These are phyloP conservation scores for Chlamydotis undulata DNA, from an alignment of 2,113 vertebrate genomes.

Conservation along the genomic window DNA sequence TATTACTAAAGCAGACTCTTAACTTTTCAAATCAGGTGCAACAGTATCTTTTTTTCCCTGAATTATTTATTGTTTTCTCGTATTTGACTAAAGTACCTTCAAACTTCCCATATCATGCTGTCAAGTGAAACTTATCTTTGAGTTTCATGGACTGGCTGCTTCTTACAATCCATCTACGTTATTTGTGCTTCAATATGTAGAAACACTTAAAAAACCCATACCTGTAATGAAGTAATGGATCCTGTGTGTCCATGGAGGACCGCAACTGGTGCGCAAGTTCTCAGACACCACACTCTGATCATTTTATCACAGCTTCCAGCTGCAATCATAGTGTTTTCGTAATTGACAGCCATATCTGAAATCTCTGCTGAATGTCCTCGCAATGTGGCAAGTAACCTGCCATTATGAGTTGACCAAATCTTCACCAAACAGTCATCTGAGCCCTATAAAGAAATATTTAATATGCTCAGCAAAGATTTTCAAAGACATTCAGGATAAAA, in stretches of 20 bases:
- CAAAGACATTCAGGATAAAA: neutral
- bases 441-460: conserved; percentile 77
- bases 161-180: neutral
- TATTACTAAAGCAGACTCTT: neutral
- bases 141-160: neutral
- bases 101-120: neutral
- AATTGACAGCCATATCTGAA: conserved; percentile 96
- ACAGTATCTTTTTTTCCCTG: neutral
- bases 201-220: conserved; percentile 40
- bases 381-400: conserved; percentile 90
- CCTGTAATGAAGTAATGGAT: conserved; percentile 97
- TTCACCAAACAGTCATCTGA: conserved; percentile 98
- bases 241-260: conserved; percentile 96
- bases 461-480: neutral
- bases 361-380: conserved; percentile 97
- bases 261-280: conserved; percentile 94
- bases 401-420: conserved; percentile 96
- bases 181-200: neutral
- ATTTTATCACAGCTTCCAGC: conserved; percentile 98
- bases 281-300: conserved; percentile 95
- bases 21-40: neutral
- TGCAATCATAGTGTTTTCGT: conserved; percentile 95
- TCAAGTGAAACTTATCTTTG: neutral
- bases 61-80: neutral
- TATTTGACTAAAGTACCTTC: neutral